phyloP scores from a whole-genome alignment of 1,140 invertebrate genomes.

The Nebria ingens region DNA sequence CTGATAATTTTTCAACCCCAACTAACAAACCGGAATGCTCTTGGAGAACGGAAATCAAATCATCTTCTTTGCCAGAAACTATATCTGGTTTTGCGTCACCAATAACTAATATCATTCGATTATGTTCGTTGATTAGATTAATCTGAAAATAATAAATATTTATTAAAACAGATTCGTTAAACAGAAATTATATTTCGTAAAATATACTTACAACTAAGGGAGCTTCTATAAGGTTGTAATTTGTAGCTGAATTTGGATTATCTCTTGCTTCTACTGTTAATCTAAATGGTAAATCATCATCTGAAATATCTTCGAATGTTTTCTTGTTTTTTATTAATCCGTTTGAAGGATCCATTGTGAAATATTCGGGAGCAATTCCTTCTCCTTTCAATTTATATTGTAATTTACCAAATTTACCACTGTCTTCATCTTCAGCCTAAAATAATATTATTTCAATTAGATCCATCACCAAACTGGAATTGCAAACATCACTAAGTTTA shows the following conservation, averaged over 20 bases:
- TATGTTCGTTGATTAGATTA: constrained; percentile 54
- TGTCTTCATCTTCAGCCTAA: constrained; percentile 71
- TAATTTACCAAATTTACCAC: constrained; percentile 65
- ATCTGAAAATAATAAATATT: constrained; percentile 16
- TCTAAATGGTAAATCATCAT: constrained; percentile 55
- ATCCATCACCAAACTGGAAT: too few species aligned
- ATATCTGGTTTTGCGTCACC: constrained; percentile 60
- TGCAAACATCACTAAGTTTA: too few species aligned
- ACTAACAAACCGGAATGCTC: constrained; percentile 62
- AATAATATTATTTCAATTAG: constrained; percentile 10
- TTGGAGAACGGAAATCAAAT: constrained; percentile 58
- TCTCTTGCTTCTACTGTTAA: constrained; percentile 65
- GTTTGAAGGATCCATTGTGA: constrained; percentile 58
- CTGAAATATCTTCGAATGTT: constrained; percentile 54
- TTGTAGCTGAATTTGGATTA: constrained; percentile 51
- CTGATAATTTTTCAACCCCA: constrained; percentile 65
- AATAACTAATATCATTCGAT: constrained; percentile 69
- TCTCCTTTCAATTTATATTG: constrained; percentile 56
- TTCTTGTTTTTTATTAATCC: constrained; percentile 64
- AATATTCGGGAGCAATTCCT: constrained; percentile 53
- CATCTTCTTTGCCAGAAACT: constrained; percentile 51
- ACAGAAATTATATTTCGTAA: constrained; percentile 11
- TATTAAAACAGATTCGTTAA: constrained; percentile 12
- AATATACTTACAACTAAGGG: constrained; percentile 47
- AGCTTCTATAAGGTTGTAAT: constrained; percentile 50